phyloP scores from a whole-genome alignment of 2,888 invertebrate species.

The Adela reaumurella region DNA sequence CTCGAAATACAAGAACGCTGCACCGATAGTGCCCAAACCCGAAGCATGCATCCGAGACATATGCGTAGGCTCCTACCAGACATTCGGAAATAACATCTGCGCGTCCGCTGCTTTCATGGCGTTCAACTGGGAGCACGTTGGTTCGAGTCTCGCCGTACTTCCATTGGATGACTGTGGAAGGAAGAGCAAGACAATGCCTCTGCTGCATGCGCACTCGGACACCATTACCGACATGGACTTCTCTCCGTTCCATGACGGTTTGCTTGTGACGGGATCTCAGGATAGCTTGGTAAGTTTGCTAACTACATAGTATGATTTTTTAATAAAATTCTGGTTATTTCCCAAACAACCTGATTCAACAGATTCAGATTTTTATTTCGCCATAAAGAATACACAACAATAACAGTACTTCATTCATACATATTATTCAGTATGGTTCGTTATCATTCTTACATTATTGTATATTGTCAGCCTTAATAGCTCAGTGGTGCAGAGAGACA shows the following conservation, averaged over 20 bases:
- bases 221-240: constrained; percentile 94
- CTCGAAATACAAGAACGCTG: constrained; percentile 97
- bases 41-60: constrained; percentile 89
- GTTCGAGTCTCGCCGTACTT: constrained; percentile 85
- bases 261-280: constrained; percentile 86
- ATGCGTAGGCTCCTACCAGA: constrained; percentile 88
- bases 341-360: too few relatives aligned
- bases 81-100: constrained; percentile 92
- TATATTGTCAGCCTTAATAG: too few relatives aligned
- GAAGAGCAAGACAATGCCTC: constrained; percentile 83
- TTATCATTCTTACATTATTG: too few relatives aligned
- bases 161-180: constrained; percentile 86
- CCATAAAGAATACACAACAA: too few relatives aligned
- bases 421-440: too few relatives aligned
- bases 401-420: too few relatives aligned
- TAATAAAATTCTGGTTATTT: too few relatives aligned
- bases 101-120: constrained; percentile 92
- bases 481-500: too few relatives aligned
- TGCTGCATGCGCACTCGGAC: constrained; percentile 82
- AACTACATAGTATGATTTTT: too few relatives aligned
- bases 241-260: constrained; percentile 91
- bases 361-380: too few relatives aligned
- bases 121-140: constrained; percentile 91
- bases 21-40: constrained; percentile 92
- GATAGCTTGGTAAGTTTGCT: constrained; percentile 66